Evolutionary conservation across 2,113 vertebrate species (phyloP).

Genomic region (Tragelaphus imberbis): DNA sequence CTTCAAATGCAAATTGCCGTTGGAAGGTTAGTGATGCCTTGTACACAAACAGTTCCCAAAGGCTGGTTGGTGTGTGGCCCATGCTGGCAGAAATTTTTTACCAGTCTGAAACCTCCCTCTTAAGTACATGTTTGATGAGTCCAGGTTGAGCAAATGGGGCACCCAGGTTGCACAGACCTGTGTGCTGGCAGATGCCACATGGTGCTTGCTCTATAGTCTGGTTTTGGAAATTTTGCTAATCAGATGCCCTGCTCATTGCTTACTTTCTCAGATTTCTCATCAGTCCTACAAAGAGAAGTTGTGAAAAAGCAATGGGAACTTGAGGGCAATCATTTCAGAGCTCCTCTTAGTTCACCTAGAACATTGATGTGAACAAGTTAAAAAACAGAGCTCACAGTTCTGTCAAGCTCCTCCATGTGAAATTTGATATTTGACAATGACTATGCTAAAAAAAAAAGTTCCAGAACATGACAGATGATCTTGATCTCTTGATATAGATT

Average conservation of each 20-base stretch:
- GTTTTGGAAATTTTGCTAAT: background rate
- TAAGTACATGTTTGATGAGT: background rate
- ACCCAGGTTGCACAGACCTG: background rate
- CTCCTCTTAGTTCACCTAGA: background rate
- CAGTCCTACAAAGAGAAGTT: background rate
- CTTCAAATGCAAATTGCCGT: background rate
- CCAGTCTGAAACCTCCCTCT: background rate
- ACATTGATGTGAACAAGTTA: background rate
- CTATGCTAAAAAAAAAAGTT: background rate
- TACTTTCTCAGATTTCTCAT: background rate
- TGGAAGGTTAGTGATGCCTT: background rate
- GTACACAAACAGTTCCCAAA: background rate
- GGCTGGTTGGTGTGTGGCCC: background rate
- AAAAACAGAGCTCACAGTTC: background rate
- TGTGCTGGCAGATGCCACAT: background rate
- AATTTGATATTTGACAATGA: constrained; percentile 3
- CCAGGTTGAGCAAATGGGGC: background rate
- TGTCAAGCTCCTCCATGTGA: background rate
- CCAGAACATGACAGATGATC: background rate
- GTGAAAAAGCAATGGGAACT: background rate
- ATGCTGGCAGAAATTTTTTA: background rate
- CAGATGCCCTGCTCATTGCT: background rate
- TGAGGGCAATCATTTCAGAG: background rate
- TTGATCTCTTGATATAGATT: background rate
- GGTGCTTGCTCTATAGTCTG: background rate